These are phyloP conservation scores for Scaptomyza montana DNA, from an alignment of 1,140 invertebrate species.

Conservation along the genomic window DNA sequence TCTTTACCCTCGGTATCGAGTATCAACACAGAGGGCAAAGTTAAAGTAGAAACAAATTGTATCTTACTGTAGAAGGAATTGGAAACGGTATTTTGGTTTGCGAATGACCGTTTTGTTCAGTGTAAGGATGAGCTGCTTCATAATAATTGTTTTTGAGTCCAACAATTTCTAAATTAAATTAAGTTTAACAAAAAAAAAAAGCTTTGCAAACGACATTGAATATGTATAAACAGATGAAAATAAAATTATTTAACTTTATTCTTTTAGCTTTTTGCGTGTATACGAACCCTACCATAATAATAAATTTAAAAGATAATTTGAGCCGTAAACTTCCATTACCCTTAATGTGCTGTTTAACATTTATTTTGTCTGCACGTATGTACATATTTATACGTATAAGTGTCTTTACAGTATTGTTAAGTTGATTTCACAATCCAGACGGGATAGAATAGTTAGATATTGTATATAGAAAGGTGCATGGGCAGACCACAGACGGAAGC, in stretches of 20 bases:
- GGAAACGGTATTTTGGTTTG: background rate
- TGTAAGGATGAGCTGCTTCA: no score
- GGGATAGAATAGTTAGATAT: slow-evolving; percentile 4
- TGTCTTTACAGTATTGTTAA: background rate
- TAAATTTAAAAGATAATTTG: background rate
- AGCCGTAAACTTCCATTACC: background rate
- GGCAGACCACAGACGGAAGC: slow-evolving; percentile 32
- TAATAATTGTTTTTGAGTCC: no score
- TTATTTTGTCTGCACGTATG: background rate
- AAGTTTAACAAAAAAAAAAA: no score
- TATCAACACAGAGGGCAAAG: background rate
- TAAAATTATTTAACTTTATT: no score
- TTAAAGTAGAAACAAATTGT: slow-evolving; percentile 10
- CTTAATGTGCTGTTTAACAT: background rate
- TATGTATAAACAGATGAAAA: no score
- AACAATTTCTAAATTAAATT: no score
- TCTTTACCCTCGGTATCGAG: no score
- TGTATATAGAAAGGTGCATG: slow-evolving; percentile 15
- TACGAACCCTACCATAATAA: no score
- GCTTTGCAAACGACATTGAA: no score
- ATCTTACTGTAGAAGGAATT: no score
- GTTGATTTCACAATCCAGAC: slow-evolving; percentile 11
- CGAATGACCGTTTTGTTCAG: no score
- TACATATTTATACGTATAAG: slow-evolving; percentile 3
- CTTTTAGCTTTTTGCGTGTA: no score